These are phyloP conservation scores for Scaeva pyrastri DNA, from an alignment of 2,888 invertebrate genomes.

Conservation along the genomic window DNA sequence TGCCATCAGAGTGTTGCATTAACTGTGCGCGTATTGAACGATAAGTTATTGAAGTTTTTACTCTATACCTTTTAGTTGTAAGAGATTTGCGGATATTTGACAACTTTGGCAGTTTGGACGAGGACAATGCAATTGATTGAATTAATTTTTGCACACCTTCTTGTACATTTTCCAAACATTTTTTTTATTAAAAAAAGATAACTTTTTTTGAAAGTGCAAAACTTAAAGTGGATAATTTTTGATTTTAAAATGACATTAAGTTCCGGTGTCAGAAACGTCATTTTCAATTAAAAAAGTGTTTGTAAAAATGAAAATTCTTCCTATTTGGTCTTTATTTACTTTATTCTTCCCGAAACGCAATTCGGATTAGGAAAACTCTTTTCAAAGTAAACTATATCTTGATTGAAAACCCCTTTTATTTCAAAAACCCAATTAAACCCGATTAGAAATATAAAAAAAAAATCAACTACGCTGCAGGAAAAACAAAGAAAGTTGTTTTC, in stretches of 20 bases:
- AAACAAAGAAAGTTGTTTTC: constrained; percentile 60
- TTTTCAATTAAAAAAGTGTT: no score
- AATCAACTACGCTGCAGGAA: constrained; percentile 1
- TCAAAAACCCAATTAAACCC: constrained; percentile 34
- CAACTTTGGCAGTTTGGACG: not conserved
- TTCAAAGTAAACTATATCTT: not conserved
- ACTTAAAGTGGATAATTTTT: no score
- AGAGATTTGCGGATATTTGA: not conserved
- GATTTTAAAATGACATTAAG: no score
- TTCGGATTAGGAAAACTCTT: not conserved
- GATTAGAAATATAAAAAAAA: not conserved
- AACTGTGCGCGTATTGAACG: no score
- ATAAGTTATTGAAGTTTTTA: not conserved
- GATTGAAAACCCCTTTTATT: constrained; percentile 10
- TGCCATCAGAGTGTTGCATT: not conserved
- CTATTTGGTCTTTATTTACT: no score
- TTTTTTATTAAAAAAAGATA: no score
- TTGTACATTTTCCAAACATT: not conserved
- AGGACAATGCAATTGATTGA: not conserved
- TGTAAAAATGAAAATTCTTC: no score
- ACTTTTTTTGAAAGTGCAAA: no score
- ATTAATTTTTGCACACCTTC: not conserved
- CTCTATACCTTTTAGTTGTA: not conserved
- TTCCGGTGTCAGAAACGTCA: no score
- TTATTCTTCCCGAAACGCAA: not conserved